These are phyloP conservation scores for Cyprinodon tularosa DNA, from an alignment of 2,113 vertebrate species.

Conservation along the genomic window DNA sequence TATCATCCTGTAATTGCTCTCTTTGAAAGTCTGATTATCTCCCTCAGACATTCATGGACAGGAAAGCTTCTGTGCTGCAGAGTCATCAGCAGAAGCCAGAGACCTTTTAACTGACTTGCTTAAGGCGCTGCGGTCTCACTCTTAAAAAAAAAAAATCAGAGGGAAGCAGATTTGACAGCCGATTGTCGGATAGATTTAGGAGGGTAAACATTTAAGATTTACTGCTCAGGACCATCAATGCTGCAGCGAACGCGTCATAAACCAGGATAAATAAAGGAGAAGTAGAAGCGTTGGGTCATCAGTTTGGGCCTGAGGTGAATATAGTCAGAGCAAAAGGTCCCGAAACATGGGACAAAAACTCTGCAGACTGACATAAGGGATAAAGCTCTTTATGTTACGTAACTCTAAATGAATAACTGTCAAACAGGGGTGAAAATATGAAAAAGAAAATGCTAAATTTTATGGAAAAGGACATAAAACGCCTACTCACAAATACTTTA, in stretches of 20 bases:
- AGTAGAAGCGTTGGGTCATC: background rate
- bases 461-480: no score
- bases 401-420: no score
- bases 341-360: no score
- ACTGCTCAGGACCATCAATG: conserved; percentile 23
- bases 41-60: conserved; percentile 7
- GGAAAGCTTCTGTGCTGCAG: conserved; percentile 28
- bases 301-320: background rate
- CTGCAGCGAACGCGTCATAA: background rate
- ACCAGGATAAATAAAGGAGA: background rate
- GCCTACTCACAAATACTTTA: no score
- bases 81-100: conserved; percentile 34
- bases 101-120: conserved; percentile 38
- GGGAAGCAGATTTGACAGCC: conserved; percentile 55
- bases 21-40: conserved; percentile 18
- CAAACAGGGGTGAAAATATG: no score
- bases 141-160: conserved; percentile 31
- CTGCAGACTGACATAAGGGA: no score
- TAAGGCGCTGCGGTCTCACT: conserved; percentile 22
- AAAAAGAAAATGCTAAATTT: no score
- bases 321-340: no score
- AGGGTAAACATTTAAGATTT: conserved; percentile 18
- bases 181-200: conserved; percentile 45
- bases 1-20: background rate
- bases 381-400: no score